Evolutionary conservation across 2,888 invertebrate species (phyloP), one percentile per base, ranked within the genome.

Genomic region (Alentia gelatinosa): DNA sequence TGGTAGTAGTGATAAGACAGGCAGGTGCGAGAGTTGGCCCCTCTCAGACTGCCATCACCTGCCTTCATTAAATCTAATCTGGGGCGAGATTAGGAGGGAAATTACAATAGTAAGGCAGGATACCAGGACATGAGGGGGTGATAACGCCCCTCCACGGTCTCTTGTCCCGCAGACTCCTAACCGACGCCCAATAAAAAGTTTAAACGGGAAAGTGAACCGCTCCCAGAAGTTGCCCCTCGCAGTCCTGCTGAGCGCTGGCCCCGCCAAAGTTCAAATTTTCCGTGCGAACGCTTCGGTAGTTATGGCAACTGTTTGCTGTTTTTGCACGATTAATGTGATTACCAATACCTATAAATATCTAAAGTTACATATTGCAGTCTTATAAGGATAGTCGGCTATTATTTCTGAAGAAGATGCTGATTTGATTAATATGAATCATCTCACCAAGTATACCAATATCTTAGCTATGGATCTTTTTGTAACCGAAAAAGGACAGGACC

Each of bases 41-140:
- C 83, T 40, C 83, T 83, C 40, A 37, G 39, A 40, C 83, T 40
- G 40, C 15, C 83, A 83, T 83, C 83, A 83, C 83, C 83, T 83
- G 83, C 83, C 83, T 83, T 83, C 83, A 83, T 83, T 83, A 83
- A 83, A 83, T 83, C 83, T 83, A 83, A 83, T 83, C 83, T 83
- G 83, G 7, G 56, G 56, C n/a, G 68, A 68, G 68, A 68, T 68
- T 68, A 68, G 68, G n/a, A 26, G 33, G 68, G 33, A 26, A 68
- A 68, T 68, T 68, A 68, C 68, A 68, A 68, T 30, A 68, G 68
- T n/a, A 12, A 68, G 68, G n/a, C 68, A 5, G 68, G 68, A 68
- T 68, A 56, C 68, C 68, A 68, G 4, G 3, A 30, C 68, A 68
- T 26, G 30, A 68, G 23, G 68, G 26, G 1, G 1, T 3, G 68